A percentile compares a stretch with the other conserved stretches of the same genome.
These are phyloP conservation scores for Thunnus albacares DNA, from an alignment of 2,797 vertebrate species.

Conservation along the genomic window DNA sequence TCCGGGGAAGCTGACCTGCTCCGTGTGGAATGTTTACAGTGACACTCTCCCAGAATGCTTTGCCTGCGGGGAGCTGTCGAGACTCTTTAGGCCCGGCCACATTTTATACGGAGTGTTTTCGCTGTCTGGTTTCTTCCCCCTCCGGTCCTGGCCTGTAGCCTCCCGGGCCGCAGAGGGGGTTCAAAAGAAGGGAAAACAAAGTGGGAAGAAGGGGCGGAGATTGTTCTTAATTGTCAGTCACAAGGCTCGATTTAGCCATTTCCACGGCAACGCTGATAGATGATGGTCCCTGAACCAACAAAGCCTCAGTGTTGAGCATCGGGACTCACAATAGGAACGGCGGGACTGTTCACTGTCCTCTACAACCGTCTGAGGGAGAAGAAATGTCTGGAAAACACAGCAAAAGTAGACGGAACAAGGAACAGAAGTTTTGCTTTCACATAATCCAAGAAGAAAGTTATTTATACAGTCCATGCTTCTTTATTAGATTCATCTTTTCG, in stretches of 20 bases:
- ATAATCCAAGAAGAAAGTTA: not conserved
- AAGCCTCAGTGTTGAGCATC: constrained; percentile 45
- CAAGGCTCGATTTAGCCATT: constrained; percentile 74
- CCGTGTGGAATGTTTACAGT: constrained; percentile 80
- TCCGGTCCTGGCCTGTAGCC: constrained; percentile 41
- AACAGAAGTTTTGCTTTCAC: not conserved
- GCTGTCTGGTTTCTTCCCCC: constrained; percentile 24
- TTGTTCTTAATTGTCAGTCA: constrained; percentile 70
- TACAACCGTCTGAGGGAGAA: not conserved
- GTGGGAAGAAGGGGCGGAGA: constrained; percentile 41
- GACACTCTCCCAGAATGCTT: constrained; percentile 75
- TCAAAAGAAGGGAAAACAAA: constrained; percentile 53
- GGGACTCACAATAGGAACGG: constrained; percentile 31
- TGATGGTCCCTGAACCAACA: constrained; percentile 73
- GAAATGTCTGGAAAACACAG: not conserved
- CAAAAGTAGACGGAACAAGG: not conserved
- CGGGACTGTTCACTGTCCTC: constrained; percentile 24
- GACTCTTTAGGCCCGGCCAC: constrained; percentile 32
- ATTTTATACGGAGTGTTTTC: constrained; percentile 63
- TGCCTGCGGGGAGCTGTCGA: constrained; percentile 49
- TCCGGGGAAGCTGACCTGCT: constrained; percentile 63
- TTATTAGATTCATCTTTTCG: not conserved
- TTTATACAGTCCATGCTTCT: not conserved
- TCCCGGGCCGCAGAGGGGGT: constrained; percentile 22
- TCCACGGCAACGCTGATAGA: constrained; percentile 75